Conservation (phyloP, 2,113 vertebrate genomes). For the Garra rufa region DNA sequence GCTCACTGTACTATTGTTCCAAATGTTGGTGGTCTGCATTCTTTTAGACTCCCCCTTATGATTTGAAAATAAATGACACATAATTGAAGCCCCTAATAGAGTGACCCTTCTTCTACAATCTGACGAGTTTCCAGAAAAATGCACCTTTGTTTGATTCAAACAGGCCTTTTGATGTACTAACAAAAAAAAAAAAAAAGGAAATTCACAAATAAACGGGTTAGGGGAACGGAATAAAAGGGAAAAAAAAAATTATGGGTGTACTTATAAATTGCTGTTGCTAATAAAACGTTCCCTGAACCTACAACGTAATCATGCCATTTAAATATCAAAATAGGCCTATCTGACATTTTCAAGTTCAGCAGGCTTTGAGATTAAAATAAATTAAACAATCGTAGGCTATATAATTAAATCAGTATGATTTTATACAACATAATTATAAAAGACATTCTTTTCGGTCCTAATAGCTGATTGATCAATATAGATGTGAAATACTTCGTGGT, state of each 20-base stretch:
- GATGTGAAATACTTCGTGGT: not conserved
- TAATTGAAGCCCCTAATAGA: conserved; percentile 61
- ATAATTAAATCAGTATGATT: not conserved
- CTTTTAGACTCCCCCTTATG: conserved; percentile 49
- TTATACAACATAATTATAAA: not conserved
- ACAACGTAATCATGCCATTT: not conserved
- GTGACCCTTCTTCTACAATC: conserved; percentile 36
- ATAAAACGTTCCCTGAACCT: not conserved
- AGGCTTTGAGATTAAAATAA: not conserved
- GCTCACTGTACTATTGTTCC: conserved; percentile 61
- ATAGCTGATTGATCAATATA: not conserved
- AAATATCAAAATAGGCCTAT: conserved; percentile 7
- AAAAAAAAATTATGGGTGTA: not conserved
- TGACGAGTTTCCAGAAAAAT: not conserved
- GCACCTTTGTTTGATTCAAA: not conserved
- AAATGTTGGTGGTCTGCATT: conserved; percentile 64
- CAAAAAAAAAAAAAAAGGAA: conserved; percentile 8
- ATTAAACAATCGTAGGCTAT: not conserved
- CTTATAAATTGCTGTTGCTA: not conserved
- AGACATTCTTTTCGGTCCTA: not conserved
- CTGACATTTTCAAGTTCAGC: not conserved
- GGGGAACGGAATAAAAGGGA: conserved; percentile 22
- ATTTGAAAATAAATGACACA: conserved; percentile 62
- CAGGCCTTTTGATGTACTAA: conserved; percentile 28
- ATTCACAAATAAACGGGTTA: conserved; percentile 10